These are phyloP conservation scores for Heliconius erato DNA, from an alignment of 2,888 invertebrate genomes.

Conservation along the genomic window DNA sequence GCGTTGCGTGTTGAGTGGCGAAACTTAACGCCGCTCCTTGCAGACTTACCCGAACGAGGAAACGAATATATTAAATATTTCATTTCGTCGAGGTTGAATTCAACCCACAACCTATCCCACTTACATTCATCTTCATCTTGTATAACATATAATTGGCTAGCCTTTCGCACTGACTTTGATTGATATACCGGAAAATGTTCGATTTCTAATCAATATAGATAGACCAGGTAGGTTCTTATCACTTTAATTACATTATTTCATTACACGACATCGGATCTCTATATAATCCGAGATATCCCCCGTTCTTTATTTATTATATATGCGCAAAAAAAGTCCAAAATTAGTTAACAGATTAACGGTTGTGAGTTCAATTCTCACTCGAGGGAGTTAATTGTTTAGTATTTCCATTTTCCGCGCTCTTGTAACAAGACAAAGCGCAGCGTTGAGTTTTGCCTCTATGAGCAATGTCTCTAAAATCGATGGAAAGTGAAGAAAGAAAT, in stretches of 20 bases:
- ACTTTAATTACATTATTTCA: background rate
- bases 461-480: no score
- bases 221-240: background rate
- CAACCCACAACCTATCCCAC: no score
- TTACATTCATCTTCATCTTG: no score
- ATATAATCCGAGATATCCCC: background rate
- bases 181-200: background rate
- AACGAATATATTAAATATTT: constrained; percentile 1
- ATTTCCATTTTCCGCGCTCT: no score
- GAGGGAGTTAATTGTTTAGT: no score
- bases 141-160: background rate
- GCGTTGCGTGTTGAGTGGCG: background rate
- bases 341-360: no score
- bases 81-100: background rate
- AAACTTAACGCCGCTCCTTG: no score
- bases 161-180: background rate
- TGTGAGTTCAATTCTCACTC: no score
- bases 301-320: background rate
- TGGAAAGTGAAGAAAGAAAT: background rate
- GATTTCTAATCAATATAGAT: background rate
- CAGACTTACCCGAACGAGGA: no score
- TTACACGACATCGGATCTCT: background rate
- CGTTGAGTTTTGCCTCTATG: background rate
- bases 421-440: background rate
- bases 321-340: no score